Evolutionary conservation across 2,797 vertebrate species (phyloP).

Genomic region (Anolis apletophallus): DNA sequence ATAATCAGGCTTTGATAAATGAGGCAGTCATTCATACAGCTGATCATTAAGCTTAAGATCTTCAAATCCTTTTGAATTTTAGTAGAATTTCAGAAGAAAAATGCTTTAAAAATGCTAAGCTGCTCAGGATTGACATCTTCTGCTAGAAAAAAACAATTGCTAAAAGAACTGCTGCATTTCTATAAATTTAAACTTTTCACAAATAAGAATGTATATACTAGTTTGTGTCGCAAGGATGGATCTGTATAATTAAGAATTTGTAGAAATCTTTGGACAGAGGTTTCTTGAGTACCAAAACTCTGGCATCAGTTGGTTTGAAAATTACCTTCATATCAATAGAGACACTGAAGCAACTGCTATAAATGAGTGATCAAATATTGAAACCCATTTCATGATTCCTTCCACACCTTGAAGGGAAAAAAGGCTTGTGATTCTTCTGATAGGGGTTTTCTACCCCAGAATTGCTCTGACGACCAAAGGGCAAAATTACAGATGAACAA

Average conservation of each 20-base stretch:
- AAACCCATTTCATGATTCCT: constrained; percentile 73
- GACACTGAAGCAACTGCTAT: constrained; percentile 84
- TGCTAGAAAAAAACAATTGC: constrained; percentile 64
- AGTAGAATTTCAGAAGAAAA: constrained; percentile 61
- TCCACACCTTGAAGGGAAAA: constrained; percentile 63
- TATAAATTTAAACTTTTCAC: constrained; percentile 56
- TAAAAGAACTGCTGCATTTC: constrained; percentile 31
- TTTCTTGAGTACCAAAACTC: constrained; percentile 74
- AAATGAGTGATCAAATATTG: constrained; percentile 89
- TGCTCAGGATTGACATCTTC: constrained; percentile 56
- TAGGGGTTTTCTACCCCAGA: constrained; percentile 22
- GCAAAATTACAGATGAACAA: constrained; percentile 51
- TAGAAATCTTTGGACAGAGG: constrained; percentile 63
- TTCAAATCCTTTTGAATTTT: constrained; percentile 66
- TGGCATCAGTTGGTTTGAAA: constrained; percentile 71
- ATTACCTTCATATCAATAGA: constrained; percentile 73
- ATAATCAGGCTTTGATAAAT: constrained; percentile 62
- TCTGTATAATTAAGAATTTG: constrained; percentile 60
- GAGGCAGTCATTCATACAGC: constrained; percentile 65
- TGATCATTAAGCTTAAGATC: constrained; percentile 66
- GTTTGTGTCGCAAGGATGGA: constrained; percentile 50
- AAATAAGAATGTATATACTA: constrained; percentile 60
- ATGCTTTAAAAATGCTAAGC: constrained; percentile 53
- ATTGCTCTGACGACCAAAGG: constrained; percentile 52
- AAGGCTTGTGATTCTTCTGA: constrained; percentile 36